Base-by-base conservation (phyloP, 2,113 vertebrate genomes). In the Dasyornis broadbenti region DNA sequence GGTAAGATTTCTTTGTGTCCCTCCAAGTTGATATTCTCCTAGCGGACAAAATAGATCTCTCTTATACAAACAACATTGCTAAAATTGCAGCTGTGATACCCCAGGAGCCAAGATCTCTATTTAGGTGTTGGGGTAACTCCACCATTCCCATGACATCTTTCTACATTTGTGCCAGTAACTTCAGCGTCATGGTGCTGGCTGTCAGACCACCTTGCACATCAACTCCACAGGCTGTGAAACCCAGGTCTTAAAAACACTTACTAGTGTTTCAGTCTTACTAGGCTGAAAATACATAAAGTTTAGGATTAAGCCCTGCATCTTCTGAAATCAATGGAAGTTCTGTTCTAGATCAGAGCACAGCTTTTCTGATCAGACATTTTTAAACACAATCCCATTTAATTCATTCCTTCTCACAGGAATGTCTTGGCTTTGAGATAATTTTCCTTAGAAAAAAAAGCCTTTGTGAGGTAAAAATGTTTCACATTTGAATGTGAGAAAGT, bases 1-100 rank as follows among this genome's bases (percentile, higher is more conserved):
- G 99, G 99, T 99, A 98, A 98, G 98, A 82, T 27, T 78, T 60
- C 14, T 59, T 44, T 10, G 3, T 68, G 70, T 78, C 19, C 31
- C 85, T 82, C 73, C 11, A 73, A 64, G 45, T 0, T 31, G 24
- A 86, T 44, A 44, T 23, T 82, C 35, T 86, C 18, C 33, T 65
- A 54, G 27, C 49, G 56, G 27, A 47, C 31, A 86, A 73, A 73
- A 56, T 10, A 5, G 61, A 56, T 54, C 2, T 93, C 63, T 39
- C 39, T 31, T 17, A 16, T 15, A 64, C 20, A 53, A 89, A 65
- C 22, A 73, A 14, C 20, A 31, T 19, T 54, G 31, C 42, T 44
- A 59, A 56, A 88, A 77, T 13, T 59, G 68, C 35, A 56, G 16
- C 50, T 11, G 3, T 35, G 66, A 31, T 63, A 57, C 18, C 31